Evolutionary conservation across 2,113 vertebrate genomes (phyloP).

Genomic region (Spilogale gracilis): DNA sequence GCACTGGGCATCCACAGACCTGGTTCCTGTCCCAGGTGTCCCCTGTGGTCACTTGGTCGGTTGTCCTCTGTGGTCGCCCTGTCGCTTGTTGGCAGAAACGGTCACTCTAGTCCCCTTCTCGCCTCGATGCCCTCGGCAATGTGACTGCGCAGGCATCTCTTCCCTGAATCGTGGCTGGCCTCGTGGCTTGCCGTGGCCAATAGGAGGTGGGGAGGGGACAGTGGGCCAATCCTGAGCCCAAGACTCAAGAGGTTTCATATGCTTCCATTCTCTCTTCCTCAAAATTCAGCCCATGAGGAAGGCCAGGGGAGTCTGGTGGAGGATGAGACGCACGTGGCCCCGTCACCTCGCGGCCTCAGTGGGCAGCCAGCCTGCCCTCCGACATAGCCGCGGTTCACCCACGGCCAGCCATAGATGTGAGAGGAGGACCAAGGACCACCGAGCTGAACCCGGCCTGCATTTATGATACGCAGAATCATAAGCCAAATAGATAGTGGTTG

Average conservation of each 20-base stretch:
- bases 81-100: neutral
- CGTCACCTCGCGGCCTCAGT: neutral
- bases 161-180: neutral
- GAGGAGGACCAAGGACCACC: neutral
- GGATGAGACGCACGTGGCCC: neutral
- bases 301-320: neutral
- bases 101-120: neutral
- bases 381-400: neutral
- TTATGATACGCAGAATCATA: rapidly evolving
- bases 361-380: rapidly evolving
- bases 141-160: no score
- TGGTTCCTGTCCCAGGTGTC: neutral
- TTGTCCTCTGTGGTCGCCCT: no score
- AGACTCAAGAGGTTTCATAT: neutral
- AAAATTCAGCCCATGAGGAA: neutral
- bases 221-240: neutral
- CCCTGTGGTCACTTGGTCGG: no score
- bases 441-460: neutral
- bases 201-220: neutral
- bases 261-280: neutral
- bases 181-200: neutral
- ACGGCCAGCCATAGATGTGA: neutral
- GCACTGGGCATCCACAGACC: rapidly evolving
- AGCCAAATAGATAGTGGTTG: no score
- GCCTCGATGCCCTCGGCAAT: neutral